Conservation (phyloP, 1,140 invertebrate genomes). For the Heliconius hewitsoni region DNA sequence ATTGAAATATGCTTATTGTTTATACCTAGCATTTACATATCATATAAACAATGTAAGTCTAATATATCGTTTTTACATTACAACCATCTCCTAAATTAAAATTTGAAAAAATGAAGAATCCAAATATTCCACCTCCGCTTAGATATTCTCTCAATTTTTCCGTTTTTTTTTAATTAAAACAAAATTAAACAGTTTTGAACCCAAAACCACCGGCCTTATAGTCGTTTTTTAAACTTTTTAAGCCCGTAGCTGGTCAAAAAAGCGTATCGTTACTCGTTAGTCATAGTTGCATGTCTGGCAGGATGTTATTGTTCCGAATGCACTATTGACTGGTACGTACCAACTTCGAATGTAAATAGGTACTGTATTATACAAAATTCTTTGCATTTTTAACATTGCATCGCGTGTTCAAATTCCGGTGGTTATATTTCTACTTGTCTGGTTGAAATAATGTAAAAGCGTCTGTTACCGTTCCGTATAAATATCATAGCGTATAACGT, state of each 20-base stretch:
- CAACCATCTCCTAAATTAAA: not conserved
- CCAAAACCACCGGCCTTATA: not conserved
- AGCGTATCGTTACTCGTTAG: slow-evolving; percentile 28
- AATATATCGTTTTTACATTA: too few species aligned
- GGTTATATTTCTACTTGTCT: not conserved
- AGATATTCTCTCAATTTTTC: not conserved
- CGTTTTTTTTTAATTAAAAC: not conserved
- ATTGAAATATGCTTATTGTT: too few species aligned
- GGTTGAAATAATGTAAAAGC: not conserved
- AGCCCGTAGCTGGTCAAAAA: slow-evolving; percentile 26
- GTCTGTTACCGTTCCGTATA: not conserved
- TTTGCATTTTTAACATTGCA: not conserved
- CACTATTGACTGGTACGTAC: slow-evolving; percentile 27
- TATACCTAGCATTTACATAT: too few species aligned
- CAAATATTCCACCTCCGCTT: not conserved
- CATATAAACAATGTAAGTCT: too few species aligned
- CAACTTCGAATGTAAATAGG: slow-evolving; percentile 11
- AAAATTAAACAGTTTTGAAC: not conserved
- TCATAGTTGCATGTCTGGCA: slow-evolving; percentile 32
- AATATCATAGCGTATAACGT: too few species aligned
- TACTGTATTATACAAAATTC: not conserved
- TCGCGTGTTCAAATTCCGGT: not conserved
- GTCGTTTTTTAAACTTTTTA: not conserved
- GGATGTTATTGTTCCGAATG: slow-evolving; percentile 43
- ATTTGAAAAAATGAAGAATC: not conserved